Conservation (phyloP, 2,797 vertebrate genomes). For the Falco novaeseelandiae region DNA sequence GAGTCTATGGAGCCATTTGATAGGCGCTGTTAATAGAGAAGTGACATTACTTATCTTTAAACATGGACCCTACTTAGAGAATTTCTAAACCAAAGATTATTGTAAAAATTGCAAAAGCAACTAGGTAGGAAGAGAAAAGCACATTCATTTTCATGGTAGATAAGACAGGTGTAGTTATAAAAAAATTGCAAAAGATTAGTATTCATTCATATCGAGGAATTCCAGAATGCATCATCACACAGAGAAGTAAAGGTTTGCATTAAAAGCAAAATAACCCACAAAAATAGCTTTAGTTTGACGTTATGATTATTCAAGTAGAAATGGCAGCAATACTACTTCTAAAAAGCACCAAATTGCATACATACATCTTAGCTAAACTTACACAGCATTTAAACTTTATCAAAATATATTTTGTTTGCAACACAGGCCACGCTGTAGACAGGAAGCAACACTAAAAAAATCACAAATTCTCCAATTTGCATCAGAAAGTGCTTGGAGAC, state of each 20-base stretch:
- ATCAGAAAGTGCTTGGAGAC: not conserved
- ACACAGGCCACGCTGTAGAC: not conserved
- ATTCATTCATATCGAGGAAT: not conserved
- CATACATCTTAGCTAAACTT: not conserved
- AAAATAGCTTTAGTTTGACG: not conserved
- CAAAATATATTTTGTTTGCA: not conserved
- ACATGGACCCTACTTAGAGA: not conserved
- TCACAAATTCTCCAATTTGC: not conserved
- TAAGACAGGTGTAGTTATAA: not conserved
- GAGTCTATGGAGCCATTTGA: slow-evolving; percentile 96
- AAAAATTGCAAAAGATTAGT: not conserved
- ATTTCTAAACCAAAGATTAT: not conserved
- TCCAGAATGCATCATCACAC: not conserved
- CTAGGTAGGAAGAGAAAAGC: not conserved
- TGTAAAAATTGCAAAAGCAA: not conserved
- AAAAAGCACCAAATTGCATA: not conserved
- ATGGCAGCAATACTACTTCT: not conserved
- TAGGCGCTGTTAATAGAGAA: slow-evolving; percentile 82
- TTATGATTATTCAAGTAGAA: not conserved
- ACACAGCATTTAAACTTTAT: not conserved
- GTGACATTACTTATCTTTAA: not conserved
- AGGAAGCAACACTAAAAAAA: not conserved
- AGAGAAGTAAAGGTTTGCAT: not conserved
- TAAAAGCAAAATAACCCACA: not conserved
- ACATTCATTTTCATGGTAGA: not conserved